Percentiles rank a stretch among this genome's conserved stretches.
Conservation (phyloP, 1,140 invertebrate species). For the Whitmania pigra region DNA sequence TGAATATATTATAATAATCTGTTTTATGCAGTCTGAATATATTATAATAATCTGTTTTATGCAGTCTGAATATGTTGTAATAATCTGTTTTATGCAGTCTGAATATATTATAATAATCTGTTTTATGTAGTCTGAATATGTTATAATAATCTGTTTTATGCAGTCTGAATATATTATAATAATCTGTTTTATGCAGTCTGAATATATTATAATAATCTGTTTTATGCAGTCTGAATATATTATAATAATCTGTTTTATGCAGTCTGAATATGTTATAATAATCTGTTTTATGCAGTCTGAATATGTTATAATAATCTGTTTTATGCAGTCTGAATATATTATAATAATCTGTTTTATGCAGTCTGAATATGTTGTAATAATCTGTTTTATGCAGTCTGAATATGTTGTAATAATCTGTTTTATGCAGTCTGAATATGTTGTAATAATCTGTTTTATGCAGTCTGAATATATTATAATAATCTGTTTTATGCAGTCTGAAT, state of each 20-base stretch:
- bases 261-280: neutral
- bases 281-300: neutral
- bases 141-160: neutral
- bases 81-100: neutral
- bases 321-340: neutral
- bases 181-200: neutral
- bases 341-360: neutral
- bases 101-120: neutral
- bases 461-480: neutral
- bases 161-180: neutral
- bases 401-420: neutral
- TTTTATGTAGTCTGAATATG: neutral
- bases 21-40: neutral
- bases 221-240: neutral
- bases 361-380: neutral
- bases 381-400: neutral
- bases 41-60: no score
- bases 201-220: neutral
- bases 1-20: neutral
- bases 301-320: neutral
- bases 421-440: neutral
- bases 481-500: neutral
- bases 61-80: neutral
- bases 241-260: neutral
- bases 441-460: neutral